Conservation (phyloP, 2,797 vertebrate genomes). For the Anguilla megastoma region DNA sequence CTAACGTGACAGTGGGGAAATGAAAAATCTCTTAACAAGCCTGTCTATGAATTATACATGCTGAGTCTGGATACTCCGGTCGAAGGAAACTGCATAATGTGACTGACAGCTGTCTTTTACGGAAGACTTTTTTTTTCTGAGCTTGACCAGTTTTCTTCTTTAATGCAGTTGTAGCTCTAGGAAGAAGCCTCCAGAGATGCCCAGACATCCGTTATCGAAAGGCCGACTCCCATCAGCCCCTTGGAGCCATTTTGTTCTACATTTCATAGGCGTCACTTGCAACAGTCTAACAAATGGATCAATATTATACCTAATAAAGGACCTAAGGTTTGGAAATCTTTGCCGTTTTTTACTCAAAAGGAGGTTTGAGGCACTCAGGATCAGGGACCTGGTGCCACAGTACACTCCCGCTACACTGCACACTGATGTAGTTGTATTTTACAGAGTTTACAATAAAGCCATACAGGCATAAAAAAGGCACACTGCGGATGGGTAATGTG, state of each 20-base stretch:
- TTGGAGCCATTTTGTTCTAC: background rate
- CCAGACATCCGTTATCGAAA: background rate
- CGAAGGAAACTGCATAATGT: constrained; percentile 18
- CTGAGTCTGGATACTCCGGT: constrained; percentile 4
- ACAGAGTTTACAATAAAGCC: too few relatives aligned
- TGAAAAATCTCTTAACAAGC: background rate
- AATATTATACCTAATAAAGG: background rate
- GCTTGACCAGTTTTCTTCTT: background rate
- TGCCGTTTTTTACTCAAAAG: too few relatives aligned
- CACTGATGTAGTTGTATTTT: too few relatives aligned
- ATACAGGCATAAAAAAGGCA: too few relatives aligned
- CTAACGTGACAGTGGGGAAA: background rate
- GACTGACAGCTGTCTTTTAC: constrained; percentile 24
- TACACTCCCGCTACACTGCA: too few relatives aligned
- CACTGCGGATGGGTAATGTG: too few relatives aligned
- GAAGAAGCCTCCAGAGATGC: background rate
- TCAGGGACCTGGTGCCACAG: too few relatives aligned
- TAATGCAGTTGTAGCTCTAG: background rate
- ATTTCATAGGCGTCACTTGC: background rate
- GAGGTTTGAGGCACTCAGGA: too few relatives aligned
- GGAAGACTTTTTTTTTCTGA: background rate
- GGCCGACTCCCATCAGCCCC: background rate
- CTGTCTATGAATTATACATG: constrained; percentile 36
- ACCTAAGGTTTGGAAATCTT: too few relatives aligned
- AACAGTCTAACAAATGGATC: background rate